Percentiles rank a stretch among this genome's conserved stretches.
These are phyloP conservation scores for Dendrocincla tyrannina DNA, from an alignment of 2,797 vertebrate species.

Conservation along the genomic window DNA sequence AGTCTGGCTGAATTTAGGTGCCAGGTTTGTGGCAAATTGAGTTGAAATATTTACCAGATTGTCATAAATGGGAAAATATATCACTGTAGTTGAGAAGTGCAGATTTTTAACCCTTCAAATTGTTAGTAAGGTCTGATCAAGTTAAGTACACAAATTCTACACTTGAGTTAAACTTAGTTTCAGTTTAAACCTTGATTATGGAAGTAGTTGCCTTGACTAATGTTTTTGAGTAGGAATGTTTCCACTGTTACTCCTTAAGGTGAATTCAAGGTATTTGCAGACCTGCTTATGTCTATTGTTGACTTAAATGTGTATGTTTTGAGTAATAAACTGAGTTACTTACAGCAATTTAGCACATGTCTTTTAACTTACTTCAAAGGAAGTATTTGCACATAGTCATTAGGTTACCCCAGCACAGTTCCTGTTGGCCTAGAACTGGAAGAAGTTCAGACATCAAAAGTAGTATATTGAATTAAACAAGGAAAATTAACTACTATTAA, in stretches of 20 bases:
- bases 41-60: neutral
- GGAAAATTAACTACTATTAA: neutral
- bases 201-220: neutral
- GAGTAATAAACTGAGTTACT: neutral
- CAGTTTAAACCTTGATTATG: neutral
- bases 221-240: neutral
- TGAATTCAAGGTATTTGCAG: neutral
- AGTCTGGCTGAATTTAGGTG: neutral
- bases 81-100: neutral
- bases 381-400: neutral
- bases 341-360: neutral
- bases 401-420: neutral
- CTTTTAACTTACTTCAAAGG: neutral
- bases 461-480: neutral
- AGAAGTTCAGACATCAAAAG: neutral
- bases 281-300: neutral
- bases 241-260: neutral
- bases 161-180: neutral
- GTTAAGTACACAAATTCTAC: fast-evolving
- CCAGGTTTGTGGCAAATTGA: neutral
- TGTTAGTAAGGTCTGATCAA: neutral
- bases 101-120: neutral
- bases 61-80: neutral
- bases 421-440: neutral
- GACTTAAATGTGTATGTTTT: neutral